A percentile compares a stretch with the other conserved stretches of the same genome.
Evolutionary conservation across 2,113 vertebrate species (phyloP).

Genomic region (Xyliphius kryptos): DNA sequence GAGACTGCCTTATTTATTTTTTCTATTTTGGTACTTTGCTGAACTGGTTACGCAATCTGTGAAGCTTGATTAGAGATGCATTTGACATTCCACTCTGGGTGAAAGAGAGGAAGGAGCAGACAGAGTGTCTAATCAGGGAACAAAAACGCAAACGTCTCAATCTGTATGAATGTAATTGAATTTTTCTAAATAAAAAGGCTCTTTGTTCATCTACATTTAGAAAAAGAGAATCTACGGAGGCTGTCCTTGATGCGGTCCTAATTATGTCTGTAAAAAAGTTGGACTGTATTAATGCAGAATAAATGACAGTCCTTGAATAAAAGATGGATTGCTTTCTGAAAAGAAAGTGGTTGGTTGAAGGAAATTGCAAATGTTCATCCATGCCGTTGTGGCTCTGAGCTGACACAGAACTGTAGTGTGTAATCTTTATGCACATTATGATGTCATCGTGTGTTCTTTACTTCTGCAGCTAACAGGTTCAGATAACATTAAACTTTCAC

Average conservation of each 20-base stretch:
- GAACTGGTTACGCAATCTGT: conserved; percentile 9
- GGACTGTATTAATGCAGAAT: conserved; percentile 26
- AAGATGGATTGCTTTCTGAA: conserved; percentile 1
- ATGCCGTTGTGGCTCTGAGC: too few relatives aligned
- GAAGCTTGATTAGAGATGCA: background rate
- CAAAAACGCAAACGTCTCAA: conserved; percentile 28
- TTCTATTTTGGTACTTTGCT: conserved; percentile 1
- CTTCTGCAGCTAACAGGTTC: too few relatives aligned
- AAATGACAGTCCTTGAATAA: conserved; percentile 22
- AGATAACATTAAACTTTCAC: too few relatives aligned
- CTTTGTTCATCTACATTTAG: conserved; percentile 34
- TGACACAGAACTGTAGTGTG: too few relatives aligned
- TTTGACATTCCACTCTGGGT: conserved; percentile 26
- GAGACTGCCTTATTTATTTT: background rate
- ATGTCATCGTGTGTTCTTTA: too few relatives aligned
- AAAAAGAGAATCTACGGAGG: conserved; percentile 29
- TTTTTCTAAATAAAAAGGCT: conserved; percentile 39
- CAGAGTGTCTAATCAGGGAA: conserved; percentile 24
- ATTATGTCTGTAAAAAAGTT: conserved; percentile 42
- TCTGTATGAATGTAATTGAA: conserved; percentile 37
- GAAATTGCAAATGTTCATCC: background rate
- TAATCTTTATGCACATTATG: too few relatives aligned
- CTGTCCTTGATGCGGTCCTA: conserved; percentile 33
- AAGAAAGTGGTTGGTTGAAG: conserved; percentile 1
- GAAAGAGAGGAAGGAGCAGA: conserved; percentile 19